A percentile compares a stretch with the other conserved stretches of the same genome.
Conservation (phyloP, 2,888 invertebrate genomes). For the Ramazzottius varieornatus region DNA sequence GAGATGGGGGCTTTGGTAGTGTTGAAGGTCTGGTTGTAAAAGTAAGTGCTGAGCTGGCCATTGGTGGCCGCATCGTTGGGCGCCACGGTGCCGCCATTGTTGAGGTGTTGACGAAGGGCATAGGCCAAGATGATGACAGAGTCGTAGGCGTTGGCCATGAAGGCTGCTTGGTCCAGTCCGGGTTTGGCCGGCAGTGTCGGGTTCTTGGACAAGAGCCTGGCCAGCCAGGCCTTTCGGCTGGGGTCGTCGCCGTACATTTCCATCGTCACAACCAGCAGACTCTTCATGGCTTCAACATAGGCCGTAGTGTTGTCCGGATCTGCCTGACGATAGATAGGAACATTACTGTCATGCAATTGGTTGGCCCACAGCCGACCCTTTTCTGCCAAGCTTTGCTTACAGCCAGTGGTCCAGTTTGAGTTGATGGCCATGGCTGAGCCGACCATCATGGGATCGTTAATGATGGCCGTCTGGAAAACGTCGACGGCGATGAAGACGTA, state of each 20-base stretch:
- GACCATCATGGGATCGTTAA: no score
- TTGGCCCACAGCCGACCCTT: neutral
- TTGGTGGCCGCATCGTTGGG: no score
- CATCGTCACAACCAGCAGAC: neutral
- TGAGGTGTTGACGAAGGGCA: neutral
- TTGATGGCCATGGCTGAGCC: no score
- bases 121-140: neutral
- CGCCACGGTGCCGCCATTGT: neutral
- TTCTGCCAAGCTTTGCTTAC: neutral
- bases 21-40: no score
- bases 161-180: neutral
- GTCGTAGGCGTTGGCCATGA: constrained; percentile 1
- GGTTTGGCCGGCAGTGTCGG: neutral
- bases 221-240: neutral
- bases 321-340: neutral
- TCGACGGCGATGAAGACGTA: neutral
- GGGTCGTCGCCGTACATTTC: neutral
- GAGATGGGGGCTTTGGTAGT: no score
- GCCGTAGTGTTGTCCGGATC: neutral
- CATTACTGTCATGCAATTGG: neutral
- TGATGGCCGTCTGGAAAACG: neutral
- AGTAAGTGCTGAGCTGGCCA: no score
- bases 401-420: neutral
- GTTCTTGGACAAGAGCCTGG: neutral
- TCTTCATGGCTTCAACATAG: neutral